Conservation (phyloP, 2,888 invertebrate species). For the Drosophila nr. perissopoda region DNA sequence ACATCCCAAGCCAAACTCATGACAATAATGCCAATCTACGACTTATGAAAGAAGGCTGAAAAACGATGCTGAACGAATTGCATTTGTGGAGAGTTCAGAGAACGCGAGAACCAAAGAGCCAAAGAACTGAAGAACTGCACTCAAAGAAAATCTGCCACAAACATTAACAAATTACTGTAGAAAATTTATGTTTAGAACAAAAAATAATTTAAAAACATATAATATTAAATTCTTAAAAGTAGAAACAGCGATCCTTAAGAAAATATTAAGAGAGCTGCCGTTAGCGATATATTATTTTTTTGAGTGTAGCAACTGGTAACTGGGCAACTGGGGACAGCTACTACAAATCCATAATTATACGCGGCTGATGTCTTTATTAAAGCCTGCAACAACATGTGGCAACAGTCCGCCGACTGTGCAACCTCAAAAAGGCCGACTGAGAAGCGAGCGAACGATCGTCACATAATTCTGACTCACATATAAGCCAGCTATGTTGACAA, state of each 20-base stretch:
- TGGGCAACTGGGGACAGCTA: conserved; percentile 52
- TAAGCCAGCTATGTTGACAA: conserved; percentile 85
- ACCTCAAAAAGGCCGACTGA: conserved; percentile 71
- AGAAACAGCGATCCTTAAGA: neutral
- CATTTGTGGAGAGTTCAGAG: conserved; percentile 53
- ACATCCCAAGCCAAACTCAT: conserved; percentile 49
- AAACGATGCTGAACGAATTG: conserved; percentile 83
- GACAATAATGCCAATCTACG: conserved; percentile 85
- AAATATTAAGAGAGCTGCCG: neutral
- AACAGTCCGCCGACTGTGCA: conserved; percentile 23
- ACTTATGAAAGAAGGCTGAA: conserved; percentile 77
- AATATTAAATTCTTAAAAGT: neutral
- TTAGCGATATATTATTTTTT: neutral
- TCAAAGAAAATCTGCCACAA: neutral
- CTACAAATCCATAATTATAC: conserved; percentile 83
- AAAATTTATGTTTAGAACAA: neutral
- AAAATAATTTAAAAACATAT: neutral
- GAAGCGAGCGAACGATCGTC: conserved; percentile 57
- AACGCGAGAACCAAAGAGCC: conserved; percentile 5
- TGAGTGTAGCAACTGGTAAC: conserved; percentile 8
- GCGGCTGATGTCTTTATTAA: conserved; percentile 83
- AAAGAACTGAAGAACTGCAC: conserved; percentile 14
- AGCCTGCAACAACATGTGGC: conserved; percentile 77
- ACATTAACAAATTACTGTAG: neutral
- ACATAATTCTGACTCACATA: conserved; percentile 81